phyloP scores from a whole-genome alignment of 1,140 invertebrate species.

The Potamilus streckersoni region DNA sequence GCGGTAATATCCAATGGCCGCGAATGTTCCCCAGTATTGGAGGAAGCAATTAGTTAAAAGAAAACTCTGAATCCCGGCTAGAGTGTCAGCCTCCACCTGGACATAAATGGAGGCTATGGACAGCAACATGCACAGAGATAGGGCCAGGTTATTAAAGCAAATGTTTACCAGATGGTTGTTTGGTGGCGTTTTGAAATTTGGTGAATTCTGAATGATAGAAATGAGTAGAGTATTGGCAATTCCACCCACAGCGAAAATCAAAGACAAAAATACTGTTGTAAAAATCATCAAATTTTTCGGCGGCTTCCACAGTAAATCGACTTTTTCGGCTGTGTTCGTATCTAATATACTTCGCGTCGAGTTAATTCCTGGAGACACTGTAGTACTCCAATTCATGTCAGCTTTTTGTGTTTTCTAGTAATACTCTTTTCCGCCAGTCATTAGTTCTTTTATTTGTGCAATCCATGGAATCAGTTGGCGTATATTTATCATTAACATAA shows the following conservation, averaged over 20 bases:
- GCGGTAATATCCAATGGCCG: conserved; percentile 49
- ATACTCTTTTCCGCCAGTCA: too few species aligned
- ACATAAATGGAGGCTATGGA: conserved; percentile 29
- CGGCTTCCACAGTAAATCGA: conserved; percentile 18
- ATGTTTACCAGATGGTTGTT: conserved; percentile 55
- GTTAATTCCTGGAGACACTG: too few species aligned
- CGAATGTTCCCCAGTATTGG: conserved; percentile 54
- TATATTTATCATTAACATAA: too few species aligned
- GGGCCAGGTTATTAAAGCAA: conserved; percentile 48
- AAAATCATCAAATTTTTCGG: conserved; percentile 17
- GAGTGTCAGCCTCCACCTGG: conserved; percentile 10
- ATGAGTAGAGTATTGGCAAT: conserved; percentile 39
- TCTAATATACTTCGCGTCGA: too few species aligned
- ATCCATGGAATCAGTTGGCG: too few species aligned
- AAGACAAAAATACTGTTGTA: conserved; percentile 30
- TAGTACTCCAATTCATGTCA: too few species aligned
- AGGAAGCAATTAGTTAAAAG: conserved; percentile 38
- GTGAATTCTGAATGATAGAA: conserved; percentile 44
- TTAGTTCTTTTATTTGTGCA: too few species aligned
- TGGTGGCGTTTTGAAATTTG: conserved; percentile 51
- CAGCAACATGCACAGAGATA: conserved; percentile 45
- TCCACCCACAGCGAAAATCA: conserved; percentile 21
- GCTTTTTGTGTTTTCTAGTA: too few species aligned
- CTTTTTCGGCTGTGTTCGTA: too few species aligned
- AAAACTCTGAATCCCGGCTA: conserved; percentile 48